Percentiles rank a stretch among this genome's conserved stretches.
phyloP scores from a whole-genome alignment of 2,888 invertebrate species.

The Leptodirus hochenwartii region DNA sequence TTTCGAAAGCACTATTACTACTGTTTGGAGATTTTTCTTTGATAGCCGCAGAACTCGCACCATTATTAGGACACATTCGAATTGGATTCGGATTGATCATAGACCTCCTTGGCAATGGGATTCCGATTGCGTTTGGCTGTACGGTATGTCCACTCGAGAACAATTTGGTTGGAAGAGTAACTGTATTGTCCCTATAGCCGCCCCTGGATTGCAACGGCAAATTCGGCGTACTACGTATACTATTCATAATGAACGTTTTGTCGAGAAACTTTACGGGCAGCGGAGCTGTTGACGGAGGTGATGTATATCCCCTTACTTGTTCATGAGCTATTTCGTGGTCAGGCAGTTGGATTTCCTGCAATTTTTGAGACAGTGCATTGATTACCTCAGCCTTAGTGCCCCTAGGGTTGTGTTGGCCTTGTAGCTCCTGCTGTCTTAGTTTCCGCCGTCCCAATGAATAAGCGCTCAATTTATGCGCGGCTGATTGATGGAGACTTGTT shows the following conservation, averaged over 20 bases:
- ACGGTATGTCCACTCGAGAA: conserved; percentile 41
- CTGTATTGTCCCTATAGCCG: conserved; percentile 54
- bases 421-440: too few species aligned
- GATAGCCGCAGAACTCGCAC: too few species aligned
- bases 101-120: conserved; percentile 40
- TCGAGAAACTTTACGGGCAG: conserved; percentile 62
- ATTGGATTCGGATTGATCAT: too few species aligned
- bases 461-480: too few species aligned
- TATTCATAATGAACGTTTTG: conserved; percentile 45
- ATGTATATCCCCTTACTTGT: conserved; percentile 53
- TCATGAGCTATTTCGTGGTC: conserved; percentile 40
- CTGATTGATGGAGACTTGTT: too few species aligned
- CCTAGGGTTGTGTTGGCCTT: too few species aligned
- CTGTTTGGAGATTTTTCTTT: too few species aligned
- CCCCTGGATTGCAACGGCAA: conserved; percentile 47
- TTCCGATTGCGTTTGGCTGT: too few species aligned
- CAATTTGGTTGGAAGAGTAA: conserved; percentile 54
- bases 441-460: too few species aligned
- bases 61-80: too few species aligned
- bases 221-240: conserved; percentile 66
- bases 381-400: too few species aligned
- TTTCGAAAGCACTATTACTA: conserved; percentile 27
- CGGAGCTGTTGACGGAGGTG: conserved; percentile 71
- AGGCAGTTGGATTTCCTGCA: conserved; percentile 42
- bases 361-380: conserved; percentile 21